These are phyloP conservation scores for Octomys mimax DNA, from an alignment of 2,797 vertebrate genomes.

Conservation along the genomic window DNA sequence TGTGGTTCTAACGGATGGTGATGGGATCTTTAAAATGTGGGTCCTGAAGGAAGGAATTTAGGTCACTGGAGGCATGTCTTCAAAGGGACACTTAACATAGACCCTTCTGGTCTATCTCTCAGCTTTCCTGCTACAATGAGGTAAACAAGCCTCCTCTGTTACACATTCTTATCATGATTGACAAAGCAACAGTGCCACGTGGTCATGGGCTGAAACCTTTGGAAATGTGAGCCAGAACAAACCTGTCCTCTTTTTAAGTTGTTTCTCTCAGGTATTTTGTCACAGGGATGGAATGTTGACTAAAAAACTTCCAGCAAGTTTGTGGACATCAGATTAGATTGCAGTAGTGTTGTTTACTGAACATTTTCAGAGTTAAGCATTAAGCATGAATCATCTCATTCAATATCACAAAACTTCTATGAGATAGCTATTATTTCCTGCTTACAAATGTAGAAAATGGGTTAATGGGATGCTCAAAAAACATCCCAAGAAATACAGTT, in stretches of 20 bases:
- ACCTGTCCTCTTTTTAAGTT: neutral
- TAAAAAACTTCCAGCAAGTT: neutral
- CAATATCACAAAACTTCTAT: neutral
- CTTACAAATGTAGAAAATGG: neutral
- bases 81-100: neutral
- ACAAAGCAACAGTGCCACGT: neutral
- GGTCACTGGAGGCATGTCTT: accelerated
- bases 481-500: neutral
- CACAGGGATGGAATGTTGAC: neutral
- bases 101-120: neutral
- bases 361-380: neutral
- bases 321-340: neutral
- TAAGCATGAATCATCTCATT: neutral
- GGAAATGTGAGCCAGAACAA: too few relatives aligned
- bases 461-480: neutral
- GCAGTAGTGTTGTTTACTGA: neutral
- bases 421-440: neutral
- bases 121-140: neutral
- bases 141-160: too few relatives aligned
- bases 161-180: neutral
- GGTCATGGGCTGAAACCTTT: neutral
- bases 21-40: neutral
- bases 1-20: neutral
- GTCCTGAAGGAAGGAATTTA: neutral
- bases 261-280: neutral